Evolutionary conservation across 1,140 invertebrate species (phyloP).

Genomic region (Nephila pilipes): DNA sequence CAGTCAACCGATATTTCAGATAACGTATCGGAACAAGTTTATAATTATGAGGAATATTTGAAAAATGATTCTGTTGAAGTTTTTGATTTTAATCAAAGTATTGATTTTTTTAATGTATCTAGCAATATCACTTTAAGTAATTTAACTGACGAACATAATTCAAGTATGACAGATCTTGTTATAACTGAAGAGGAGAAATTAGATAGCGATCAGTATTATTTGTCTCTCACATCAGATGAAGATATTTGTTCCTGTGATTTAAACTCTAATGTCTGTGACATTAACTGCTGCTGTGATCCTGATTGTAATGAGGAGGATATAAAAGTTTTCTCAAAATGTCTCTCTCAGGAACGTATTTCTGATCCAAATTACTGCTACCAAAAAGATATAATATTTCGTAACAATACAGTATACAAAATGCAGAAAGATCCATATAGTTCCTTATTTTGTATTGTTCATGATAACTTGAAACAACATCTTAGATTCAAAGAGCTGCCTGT

Average conservation of each 20-base stretch:
- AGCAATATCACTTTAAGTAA: background rate
- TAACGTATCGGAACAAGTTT: background rate
- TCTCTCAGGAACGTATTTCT: background rate
- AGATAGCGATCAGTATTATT: background rate
- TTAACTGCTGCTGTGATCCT: conserved; percentile 72
- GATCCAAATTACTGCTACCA: conserved; percentile 66
- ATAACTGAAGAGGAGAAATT: background rate
- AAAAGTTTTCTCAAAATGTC: conserved; percentile 65
- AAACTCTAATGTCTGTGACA: conserved; percentile 45
- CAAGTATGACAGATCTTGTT: background rate
- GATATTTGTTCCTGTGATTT: conserved; percentile 71
- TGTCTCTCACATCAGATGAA: conserved; percentile 32
- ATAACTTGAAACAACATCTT: conserved; percentile 61
- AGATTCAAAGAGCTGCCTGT: conserved; percentile 53
- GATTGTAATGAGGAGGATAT: conserved; percentile 72
- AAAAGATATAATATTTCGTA: conserved; percentile 58
- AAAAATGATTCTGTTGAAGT: background rate
- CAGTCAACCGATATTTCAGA: background rate
- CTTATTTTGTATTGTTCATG: conserved; percentile 70
- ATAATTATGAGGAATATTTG: background rate
- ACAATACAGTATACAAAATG: conserved; percentile 65
- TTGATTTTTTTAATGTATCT: conserved; percentile 3
- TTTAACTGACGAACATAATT: conserved; percentile 1
- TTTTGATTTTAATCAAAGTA: background rate
- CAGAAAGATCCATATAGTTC: conserved; percentile 37